These are phyloP conservation scores for Aptenodytes forsteri DNA, from an alignment of 2,113 vertebrate genomes.

Conservation along the genomic window DNA sequence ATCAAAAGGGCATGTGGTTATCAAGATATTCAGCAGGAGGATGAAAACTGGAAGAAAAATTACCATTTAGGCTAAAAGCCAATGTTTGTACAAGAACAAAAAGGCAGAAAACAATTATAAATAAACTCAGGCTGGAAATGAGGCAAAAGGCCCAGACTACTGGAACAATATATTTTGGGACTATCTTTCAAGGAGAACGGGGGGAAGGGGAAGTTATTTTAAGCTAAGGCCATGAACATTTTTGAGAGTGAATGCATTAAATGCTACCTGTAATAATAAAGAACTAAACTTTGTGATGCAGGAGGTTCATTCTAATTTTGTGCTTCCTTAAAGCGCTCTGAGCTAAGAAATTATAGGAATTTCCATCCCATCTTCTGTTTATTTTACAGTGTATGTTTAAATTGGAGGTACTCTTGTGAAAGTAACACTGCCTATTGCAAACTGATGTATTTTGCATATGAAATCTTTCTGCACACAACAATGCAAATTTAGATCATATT, in stretches of 20 bases:
- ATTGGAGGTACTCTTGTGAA: background rate
- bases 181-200: background rate
- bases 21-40: background rate
- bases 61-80: slow-evolving; percentile 19
- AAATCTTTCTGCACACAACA: background rate
- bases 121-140: slow-evolving; percentile 6
- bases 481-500: background rate
- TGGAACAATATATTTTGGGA: background rate
- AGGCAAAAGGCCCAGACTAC: background rate
- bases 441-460: background rate
- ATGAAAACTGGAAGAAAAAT: slow-evolving; percentile 7
- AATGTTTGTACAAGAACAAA: slow-evolving; percentile 35
- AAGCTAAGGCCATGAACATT: background rate
- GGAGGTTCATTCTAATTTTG: background rate
- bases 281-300: background rate
- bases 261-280: background rate
- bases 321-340: background rate
- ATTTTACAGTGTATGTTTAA: background rate
- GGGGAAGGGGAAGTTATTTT: background rate
- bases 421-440: background rate
- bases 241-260: background rate
- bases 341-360: background rate
- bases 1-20: background rate
- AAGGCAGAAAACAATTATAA: slow-evolving; percentile 34
- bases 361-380: background rate